Conservation (phyloP, 2,888 invertebrate genomes). For the Acleris literana region DNA sequence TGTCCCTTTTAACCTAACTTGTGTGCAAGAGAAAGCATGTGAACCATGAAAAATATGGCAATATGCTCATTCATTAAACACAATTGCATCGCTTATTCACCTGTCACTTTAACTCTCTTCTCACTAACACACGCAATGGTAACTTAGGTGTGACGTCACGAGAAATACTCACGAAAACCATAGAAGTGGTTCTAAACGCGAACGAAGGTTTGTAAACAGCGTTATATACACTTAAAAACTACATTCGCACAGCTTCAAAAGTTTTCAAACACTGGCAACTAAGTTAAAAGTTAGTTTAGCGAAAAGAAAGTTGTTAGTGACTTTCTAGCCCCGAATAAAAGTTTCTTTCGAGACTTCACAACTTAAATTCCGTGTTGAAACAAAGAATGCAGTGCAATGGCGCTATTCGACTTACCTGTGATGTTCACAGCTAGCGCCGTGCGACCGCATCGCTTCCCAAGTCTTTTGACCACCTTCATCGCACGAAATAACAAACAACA, state of each 20-base stretch:
- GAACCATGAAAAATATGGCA: too few species aligned
- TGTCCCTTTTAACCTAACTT: too few species aligned
- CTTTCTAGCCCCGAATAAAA: constrained; percentile 6
- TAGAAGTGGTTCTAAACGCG: too few species aligned
- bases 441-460: constrained; percentile 67
- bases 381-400: constrained; percentile 35
- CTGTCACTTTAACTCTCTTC: too few species aligned
- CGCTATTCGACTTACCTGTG: constrained; percentile 63
- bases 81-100: too few species aligned
- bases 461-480: constrained; percentile 71
- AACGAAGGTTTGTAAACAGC: too few species aligned
- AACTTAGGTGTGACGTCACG: too few species aligned
- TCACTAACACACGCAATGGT: too few species aligned
- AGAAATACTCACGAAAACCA: too few species aligned
- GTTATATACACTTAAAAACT: too few species aligned
- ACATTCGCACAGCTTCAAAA: constrained; percentile 4
- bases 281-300: constrained; percentile 2
- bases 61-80: too few species aligned
- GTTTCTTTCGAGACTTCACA: constrained; percentile 10
- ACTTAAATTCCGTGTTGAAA: constrained; percentile 18
- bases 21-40: too few species aligned
- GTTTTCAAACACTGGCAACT: constrained; percentile 11
- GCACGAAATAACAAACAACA: constrained; percentile 68
- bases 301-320: not conserved
- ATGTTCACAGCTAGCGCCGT: constrained; percentile 46